These are phyloP conservation scores for Bombus vancouverensis DNA, from an alignment of 1,140 invertebrate genomes.

Conservation along the genomic window DNA sequence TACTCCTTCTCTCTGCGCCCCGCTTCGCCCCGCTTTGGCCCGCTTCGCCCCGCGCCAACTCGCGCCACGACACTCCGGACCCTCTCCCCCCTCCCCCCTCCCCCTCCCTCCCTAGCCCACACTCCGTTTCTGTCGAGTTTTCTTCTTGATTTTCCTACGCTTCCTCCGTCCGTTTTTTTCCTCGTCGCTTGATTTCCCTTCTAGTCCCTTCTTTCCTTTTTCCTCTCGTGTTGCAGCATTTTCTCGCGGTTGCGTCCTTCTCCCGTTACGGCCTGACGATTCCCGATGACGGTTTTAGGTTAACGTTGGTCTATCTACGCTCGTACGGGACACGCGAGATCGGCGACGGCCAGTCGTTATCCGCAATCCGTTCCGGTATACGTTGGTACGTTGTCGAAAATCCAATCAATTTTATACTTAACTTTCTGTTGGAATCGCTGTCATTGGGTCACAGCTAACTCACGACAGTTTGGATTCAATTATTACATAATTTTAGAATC, in stretches of 20 bases:
- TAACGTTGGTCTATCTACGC: neutral
- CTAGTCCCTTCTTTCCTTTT: conserved; percentile 44
- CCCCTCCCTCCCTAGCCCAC: too few relatives aligned
- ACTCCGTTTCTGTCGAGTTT: conserved; percentile 24
- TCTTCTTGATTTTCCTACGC: conserved; percentile 62
- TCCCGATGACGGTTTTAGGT: neutral
- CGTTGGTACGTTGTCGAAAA: too few relatives aligned
- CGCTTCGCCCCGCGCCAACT: neutral
- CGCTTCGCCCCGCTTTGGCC: neutral
- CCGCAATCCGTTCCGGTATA: too few relatives aligned
- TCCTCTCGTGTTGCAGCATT: neutral
- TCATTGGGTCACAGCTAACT: too few relatives aligned
- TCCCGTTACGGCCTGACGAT: neutral
- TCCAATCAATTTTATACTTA: too few relatives aligned
- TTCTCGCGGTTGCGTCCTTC: neutral
- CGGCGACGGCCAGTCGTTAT: neutral
- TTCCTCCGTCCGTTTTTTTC: conserved; percentile 47
- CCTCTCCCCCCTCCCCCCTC: neutral
- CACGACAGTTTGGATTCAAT: too few relatives aligned
- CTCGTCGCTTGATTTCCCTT: conserved; percentile 56
- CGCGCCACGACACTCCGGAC: neutral
- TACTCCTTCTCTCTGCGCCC: neutral
- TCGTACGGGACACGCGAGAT: neutral
- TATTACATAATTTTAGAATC: too few relatives aligned
- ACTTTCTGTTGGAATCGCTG: too few relatives aligned